Base-by-base conservation (phyloP, 2,888 invertebrate species). In the Chalcosyrphus nemorum region DNA sequence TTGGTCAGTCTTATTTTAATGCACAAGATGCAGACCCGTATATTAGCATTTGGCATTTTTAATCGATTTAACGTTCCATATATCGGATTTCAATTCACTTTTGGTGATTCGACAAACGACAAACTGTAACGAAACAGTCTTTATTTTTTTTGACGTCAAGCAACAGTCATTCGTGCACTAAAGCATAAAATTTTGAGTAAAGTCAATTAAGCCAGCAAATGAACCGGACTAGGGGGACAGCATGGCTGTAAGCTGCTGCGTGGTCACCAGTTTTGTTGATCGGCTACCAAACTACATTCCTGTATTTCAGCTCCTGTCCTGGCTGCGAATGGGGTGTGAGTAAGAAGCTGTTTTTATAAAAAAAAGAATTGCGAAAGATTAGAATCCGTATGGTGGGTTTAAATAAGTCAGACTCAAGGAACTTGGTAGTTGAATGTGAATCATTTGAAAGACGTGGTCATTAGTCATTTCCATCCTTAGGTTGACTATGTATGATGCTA, bases 11-110 rank as follows among this genome's bases (percentile, higher is more conserved):
- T n/a, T n/a, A n/a, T 27, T 29, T 57, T 19, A 38, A 11, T 45
- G 29, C 52, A 43, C n/a, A n/a, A n/a, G 17, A 3, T 50, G 35
- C 54, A 41, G 21, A 29, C 35, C 13, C 45, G 65, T 43, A 41
- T 52, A 7, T 32, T 50, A 9, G 3, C n/a, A 4, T 29, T 65
- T 65, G 57, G 17, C 47, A 57, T 47, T 50, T n/a, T 56, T 19
- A 71, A 47, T 63, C 57, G 21, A 41, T 50, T 57, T 21, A 7
- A 66, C 21, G 24, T 15, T 66, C 21, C 24, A 32, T 13, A 38
- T 52, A 68, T 68, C 13, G 32, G n/a, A 29, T 52, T 59, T 76
- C 52, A 52, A n/a, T 32, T 13, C 2, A 13, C 9, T 57, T n/a
- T 29, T 66, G 5, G 4, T 56, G 13, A 41, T 38, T 27, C 7